Conservation (phyloP, 1,140 invertebrate species). For the Drosophila tristis region DNA sequence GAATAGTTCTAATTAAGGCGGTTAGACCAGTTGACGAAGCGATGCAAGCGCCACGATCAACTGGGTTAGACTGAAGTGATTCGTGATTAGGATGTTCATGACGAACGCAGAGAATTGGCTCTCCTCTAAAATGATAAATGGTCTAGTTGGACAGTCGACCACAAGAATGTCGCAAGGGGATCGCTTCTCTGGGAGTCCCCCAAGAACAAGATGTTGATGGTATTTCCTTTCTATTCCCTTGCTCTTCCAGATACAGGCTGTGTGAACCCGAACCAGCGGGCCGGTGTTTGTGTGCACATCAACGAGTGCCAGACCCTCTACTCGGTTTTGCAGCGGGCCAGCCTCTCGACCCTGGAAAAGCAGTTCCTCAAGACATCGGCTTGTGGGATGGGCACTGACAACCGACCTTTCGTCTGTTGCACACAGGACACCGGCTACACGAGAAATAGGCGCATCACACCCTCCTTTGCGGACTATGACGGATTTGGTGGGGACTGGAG, state of each 20-base stretch:
- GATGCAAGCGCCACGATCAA: constrained; percentile 28
- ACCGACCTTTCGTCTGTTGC: constrained; percentile 69
- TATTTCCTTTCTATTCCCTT: constrained; percentile 5
- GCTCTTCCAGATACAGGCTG: constrained; percentile 56
- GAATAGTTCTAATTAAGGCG: constrained; percentile 39
- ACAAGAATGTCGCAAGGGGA: constrained; percentile 54
- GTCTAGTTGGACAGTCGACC: constrained; percentile 11
- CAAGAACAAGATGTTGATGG: constrained; percentile 37
- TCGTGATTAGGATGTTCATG: constrained; percentile 10
- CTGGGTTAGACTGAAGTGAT: constrained; percentile 26
- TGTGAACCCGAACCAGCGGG: constrained; percentile 64
- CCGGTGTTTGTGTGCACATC: constrained; percentile 67
- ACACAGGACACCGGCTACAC: constrained; percentile 70
- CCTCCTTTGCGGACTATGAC: constrained; percentile 34
- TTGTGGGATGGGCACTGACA: constrained; percentile 58
- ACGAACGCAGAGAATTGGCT: not conserved
- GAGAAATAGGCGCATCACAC: constrained; percentile 23
- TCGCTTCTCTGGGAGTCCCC: constrained; percentile 48
- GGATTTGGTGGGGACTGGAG: constrained; percentile 40
- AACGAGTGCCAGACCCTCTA: constrained; percentile 68
- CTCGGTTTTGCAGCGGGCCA: constrained; percentile 55
- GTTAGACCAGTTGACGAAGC: constrained; percentile 31
- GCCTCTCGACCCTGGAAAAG: constrained; percentile 40
- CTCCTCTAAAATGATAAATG: constrained; percentile 2
- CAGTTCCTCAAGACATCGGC: constrained; percentile 62